Conservation (phyloP, 2,113 vertebrate genomes). For the Apteryx owenii region DNA sequence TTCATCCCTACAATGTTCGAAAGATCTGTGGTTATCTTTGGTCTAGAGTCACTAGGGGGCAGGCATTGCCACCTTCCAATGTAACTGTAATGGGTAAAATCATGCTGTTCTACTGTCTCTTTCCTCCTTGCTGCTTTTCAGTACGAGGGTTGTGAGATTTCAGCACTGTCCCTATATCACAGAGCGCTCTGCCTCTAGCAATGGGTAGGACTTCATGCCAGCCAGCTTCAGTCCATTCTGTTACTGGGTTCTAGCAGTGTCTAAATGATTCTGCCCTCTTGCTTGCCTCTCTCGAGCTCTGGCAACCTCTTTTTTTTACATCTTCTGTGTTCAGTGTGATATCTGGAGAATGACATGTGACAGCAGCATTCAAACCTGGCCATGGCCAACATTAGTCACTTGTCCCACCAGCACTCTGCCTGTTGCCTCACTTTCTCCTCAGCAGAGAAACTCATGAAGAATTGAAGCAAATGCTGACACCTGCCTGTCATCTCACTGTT, state of each 20-base stretch:
- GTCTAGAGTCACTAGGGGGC: constrained; percentile 42
- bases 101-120: background rate
- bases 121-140: background rate
- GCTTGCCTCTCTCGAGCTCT: background rate
- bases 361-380: background rate
- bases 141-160: background rate
- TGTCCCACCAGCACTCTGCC: background rate
- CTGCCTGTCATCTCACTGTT: background rate
- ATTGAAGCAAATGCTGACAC: background rate
- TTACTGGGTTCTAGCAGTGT: background rate
- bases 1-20: background rate
- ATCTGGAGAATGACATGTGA: background rate
- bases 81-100: background rate
- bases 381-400: rapidly evolving
- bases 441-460: background rate
- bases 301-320: background rate
- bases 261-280: background rate
- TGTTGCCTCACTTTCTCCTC: background rate
- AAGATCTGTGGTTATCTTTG: background rate
- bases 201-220: background rate
- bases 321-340: background rate
- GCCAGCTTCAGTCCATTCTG: background rate
- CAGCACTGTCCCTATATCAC: background rate
- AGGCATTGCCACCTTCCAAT: constrained; percentile 2
- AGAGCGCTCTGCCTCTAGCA: background rate